Evolutionary conservation across 2,113 vertebrate species (phyloP).

Genomic region (Rhinolophus ferrumequinum): DNA sequence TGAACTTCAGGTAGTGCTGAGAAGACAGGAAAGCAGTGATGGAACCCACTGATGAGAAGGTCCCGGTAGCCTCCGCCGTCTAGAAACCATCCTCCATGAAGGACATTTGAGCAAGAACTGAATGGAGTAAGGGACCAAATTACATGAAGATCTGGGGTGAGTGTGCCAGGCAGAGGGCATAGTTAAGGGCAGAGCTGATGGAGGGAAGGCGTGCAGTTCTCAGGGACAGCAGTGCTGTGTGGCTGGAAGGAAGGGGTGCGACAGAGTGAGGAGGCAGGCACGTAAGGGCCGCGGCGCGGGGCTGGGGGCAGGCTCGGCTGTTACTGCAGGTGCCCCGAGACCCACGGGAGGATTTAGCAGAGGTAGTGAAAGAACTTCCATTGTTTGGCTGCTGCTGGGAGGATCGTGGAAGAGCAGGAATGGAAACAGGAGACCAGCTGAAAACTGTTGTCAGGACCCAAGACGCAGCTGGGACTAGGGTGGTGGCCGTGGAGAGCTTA

Average conservation of each 20-base stretch:
- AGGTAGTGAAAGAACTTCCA: neutral
- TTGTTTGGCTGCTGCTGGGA: neutral
- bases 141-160: accelerated
- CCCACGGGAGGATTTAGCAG: neutral
- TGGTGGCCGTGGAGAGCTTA: neutral
- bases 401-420: accelerated
- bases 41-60: neutral
- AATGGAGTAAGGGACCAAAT: too few relatives aligned
- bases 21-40: neutral
- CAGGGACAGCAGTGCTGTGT: neutral
- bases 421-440: neutral
- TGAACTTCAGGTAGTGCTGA: accelerated
- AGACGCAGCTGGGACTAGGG: neutral
- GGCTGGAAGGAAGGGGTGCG: neutral
- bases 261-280: neutral
- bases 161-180: neutral
- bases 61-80: accelerated
- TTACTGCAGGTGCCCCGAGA: accelerated
- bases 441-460: neutral
- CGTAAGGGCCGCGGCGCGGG: neutral
- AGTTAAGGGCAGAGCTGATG: neutral
- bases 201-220: accelerated
- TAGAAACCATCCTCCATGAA: neutral
- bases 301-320: accelerated
- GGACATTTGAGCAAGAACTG: neutral